These are phyloP conservation scores for Diorhabda elongata DNA, from an alignment of 1,140 invertebrate species.

Conservation along the genomic window DNA sequence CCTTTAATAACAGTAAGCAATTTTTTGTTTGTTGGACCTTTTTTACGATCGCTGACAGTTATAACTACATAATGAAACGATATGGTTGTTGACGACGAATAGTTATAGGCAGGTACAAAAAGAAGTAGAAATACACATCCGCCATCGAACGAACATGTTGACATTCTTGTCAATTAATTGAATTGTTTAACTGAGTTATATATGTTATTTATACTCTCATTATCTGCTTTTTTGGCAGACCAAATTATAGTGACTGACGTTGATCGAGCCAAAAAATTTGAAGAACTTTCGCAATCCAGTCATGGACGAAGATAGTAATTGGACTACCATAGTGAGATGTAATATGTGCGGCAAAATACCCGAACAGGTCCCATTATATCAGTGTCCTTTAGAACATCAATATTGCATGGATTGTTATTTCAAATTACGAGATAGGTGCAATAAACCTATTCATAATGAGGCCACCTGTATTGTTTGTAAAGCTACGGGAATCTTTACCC, in stretches of 20 bases:
- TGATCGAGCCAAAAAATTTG: slow-evolving; percentile 8
- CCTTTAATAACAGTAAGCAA: too few relatives aligned
- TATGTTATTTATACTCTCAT: too few relatives aligned
- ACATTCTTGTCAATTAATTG: too few relatives aligned
- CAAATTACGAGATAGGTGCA: slow-evolving; percentile 7
- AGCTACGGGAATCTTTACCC: slow-evolving; percentile 11
- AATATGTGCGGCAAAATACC: slow-evolving; percentile 20
- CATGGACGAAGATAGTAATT: slow-evolving; percentile 16
- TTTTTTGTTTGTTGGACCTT: too few relatives aligned
- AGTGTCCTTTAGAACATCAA: slow-evolving; percentile 16
- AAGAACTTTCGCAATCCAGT: background rate
- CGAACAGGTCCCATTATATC: slow-evolving; percentile 15
- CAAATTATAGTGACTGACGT: slow-evolving; percentile 19
- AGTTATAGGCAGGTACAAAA: too few relatives aligned
- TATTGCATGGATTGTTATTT: slow-evolving; percentile 13
- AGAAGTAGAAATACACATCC: too few relatives aligned
- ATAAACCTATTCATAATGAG: slow-evolving; percentile 7
- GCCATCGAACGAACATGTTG: too few relatives aligned
- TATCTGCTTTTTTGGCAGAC: slow-evolving; percentile 3
- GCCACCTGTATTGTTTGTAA: slow-evolving; percentile 17
- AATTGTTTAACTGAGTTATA: too few relatives aligned
- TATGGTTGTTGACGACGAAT: too few relatives aligned
- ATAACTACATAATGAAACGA: too few relatives aligned
- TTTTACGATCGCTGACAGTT: too few relatives aligned
- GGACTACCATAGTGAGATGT: slow-evolving; percentile 17